Conservation (phyloP, 2,888 invertebrate genomes). For the Pherbina coryleti region DNA sequence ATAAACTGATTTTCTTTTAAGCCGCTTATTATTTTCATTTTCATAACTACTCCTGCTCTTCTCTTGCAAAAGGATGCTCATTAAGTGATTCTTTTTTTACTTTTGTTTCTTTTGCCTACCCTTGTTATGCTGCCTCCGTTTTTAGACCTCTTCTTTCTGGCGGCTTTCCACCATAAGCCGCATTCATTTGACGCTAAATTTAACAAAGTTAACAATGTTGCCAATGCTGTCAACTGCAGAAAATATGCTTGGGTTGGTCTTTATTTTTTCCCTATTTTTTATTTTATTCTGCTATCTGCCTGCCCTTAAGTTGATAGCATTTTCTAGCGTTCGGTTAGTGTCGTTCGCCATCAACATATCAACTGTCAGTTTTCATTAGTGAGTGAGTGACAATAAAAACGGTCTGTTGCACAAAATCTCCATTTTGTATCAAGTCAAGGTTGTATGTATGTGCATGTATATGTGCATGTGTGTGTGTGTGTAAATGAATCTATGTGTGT, state of each 20-base stretch:
- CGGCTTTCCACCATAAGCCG: not conserved
- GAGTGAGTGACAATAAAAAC: constrained; percentile 57
- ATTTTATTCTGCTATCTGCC: not conserved
- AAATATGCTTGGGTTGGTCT: not conserved
- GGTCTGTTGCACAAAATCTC: constrained; percentile 59
- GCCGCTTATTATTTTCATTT: constrained; percentile 6
- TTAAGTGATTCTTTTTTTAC: not conserved
- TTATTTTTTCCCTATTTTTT: not conserved
- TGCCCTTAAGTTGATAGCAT: not conserved
- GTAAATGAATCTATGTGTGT: too few relatives aligned
- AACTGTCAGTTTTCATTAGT: constrained; percentile 38
- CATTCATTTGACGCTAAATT: constrained; percentile 56
- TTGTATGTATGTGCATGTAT: too few relatives aligned
- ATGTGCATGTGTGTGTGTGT: too few relatives aligned
- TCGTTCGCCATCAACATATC: not conserved
- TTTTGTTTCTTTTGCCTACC: not conserved
- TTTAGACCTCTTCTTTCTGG: not conserved
- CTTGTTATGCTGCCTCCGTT: too few relatives aligned
- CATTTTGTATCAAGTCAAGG: constrained; percentile 38
- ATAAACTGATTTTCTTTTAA: not conserved
- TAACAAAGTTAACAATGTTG: constrained; percentile 55
- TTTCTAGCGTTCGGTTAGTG: not conserved
- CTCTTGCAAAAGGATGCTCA: not conserved
- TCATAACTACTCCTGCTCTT: not conserved
- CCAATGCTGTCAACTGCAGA: constrained; percentile 6